Conservation (phyloP, 2,797 vertebrate genomes). For the Crypturellus tataupa region DNA sequence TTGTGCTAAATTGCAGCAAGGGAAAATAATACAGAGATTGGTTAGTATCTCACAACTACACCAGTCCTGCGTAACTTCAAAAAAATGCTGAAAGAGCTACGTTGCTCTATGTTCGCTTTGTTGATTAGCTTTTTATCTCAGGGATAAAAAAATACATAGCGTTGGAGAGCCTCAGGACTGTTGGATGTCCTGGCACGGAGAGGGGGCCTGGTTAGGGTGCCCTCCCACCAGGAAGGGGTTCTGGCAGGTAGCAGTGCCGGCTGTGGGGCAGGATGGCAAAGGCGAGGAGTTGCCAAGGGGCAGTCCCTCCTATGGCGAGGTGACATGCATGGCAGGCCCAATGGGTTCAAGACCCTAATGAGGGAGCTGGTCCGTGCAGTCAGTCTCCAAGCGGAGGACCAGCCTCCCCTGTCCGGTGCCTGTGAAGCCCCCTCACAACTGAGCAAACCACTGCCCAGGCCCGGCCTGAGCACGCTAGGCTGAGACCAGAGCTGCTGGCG, state of each 20-base stretch:
- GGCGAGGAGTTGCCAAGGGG: background rate
- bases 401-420: too few relatives aligned
- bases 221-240: fast-evolving
- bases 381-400: too few relatives aligned
- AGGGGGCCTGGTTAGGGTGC: background rate
- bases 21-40: conserved; percentile 13
- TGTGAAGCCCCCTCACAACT: too few relatives aligned
- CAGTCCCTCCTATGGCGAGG: background rate
- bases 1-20: background rate
- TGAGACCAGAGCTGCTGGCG: background rate
- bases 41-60: background rate
- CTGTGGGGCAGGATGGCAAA: background rate
- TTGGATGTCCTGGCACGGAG: background rate
- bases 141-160: background rate
- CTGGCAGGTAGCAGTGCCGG: background rate
- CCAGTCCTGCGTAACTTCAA: background rate
- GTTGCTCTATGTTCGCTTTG: background rate
- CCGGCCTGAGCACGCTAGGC: background rate
- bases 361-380: background rate
- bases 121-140: background rate
- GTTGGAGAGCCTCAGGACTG: background rate
- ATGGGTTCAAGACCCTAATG: background rate
- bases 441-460: too few relatives aligned
- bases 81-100: background rate
- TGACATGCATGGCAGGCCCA: background rate